phyloP scores from a whole-genome alignment of 2,888 invertebrate species.

The Agonopterix heracliana region DNA sequence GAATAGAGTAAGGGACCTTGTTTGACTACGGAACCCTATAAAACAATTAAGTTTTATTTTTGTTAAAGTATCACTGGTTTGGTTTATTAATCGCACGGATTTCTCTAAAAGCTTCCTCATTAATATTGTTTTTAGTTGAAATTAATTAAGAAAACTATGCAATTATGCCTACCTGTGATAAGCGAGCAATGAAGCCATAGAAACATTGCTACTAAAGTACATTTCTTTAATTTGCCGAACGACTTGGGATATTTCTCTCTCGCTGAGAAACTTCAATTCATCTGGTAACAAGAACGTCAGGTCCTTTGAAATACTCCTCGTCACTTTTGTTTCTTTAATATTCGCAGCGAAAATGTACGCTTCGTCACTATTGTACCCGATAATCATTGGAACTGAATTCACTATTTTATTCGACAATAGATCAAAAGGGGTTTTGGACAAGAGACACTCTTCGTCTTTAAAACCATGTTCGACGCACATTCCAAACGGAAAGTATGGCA shows the following conservation, averaged over 20 bases:
- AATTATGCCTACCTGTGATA: constrained; percentile 45
- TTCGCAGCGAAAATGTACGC: constrained; percentile 53
- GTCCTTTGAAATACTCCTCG: constrained; percentile 27
- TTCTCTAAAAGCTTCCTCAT: too few species aligned
- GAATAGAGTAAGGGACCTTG: too few species aligned
- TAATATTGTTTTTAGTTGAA: too few species aligned
- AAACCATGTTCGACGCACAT: constrained; percentile 49
- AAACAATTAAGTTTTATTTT: too few species aligned
- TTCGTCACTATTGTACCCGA: constrained; percentile 58
- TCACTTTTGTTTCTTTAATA: constrained; percentile 31
- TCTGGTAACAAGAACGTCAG: constrained; percentile 42
- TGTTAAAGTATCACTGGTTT: too few species aligned
- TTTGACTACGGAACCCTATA: too few species aligned
- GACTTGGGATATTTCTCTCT: constrained; percentile 38
- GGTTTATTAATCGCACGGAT: too few species aligned
- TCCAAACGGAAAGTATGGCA: constrained; percentile 55
- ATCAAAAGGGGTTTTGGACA: constrained; percentile 45
- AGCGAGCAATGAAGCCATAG: constrained; percentile 35
- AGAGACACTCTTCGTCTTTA: constrained; percentile 44
- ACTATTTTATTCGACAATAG: constrained; percentile 31
- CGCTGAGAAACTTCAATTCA: constrained; percentile 43
- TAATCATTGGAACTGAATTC: constrained; percentile 45
- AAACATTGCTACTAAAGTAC: constrained; percentile 47
- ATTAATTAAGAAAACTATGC: too few species aligned
- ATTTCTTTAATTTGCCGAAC: constrained; percentile 38